Base-by-base conservation (phyloP, 30 jellyfish, hydroid and myxozoan genomes). In the Cassiopea xamachana region DNA sequence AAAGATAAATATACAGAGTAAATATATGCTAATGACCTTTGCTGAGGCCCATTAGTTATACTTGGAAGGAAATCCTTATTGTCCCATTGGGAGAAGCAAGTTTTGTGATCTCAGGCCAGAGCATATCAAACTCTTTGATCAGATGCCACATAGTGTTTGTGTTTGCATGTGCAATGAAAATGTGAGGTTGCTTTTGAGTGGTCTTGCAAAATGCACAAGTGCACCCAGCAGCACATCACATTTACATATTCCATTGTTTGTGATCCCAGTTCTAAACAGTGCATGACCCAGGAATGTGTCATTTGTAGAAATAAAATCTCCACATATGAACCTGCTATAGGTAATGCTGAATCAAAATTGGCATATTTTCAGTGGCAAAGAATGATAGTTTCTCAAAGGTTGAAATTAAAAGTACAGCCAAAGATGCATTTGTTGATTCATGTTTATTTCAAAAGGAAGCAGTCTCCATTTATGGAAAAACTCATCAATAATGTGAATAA, bases 371-470 rank as follows among this genome's bases (percentile, higher is more conserved):
- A 47, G 73, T 83, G 91, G 73, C 91, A 83, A 83, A 86, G 84
- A 83, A 64, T 27, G 39, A 27, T 27, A 27, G 39, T 27, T 27
- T 72, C 70, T 77, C 86, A 77, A 77, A 72, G 7, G 73, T 39
- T 72, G 16, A 39, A 47, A 55, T 44, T 55, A 77, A 77, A 78
- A 60, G n/a, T 55, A 49, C 61, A 49, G 78, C 71, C 51, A 17
- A 60, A 73, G 94, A 59, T 71, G 50, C 83, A 44, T 90, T 87
- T 75, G 89, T 77, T 87, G 58, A 58, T 76, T 19, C 94, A 87
- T 62, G 85, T 75, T 19, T 76, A 75, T 76, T 50, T 87, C 76
- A 77, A 87, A 82, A 82, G 90, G 27, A 82, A 74, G 75, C 94
- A 87, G 69, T 50, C 47, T 16, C 10, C 72, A 46, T 76, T 68